Percentiles rank a stretch among this genome's conserved stretches.
These are phyloP conservation scores for Tenthredo scrophulariae DNA, from an alignment of 2,888 invertebrate species.

Conservation along the genomic window DNA sequence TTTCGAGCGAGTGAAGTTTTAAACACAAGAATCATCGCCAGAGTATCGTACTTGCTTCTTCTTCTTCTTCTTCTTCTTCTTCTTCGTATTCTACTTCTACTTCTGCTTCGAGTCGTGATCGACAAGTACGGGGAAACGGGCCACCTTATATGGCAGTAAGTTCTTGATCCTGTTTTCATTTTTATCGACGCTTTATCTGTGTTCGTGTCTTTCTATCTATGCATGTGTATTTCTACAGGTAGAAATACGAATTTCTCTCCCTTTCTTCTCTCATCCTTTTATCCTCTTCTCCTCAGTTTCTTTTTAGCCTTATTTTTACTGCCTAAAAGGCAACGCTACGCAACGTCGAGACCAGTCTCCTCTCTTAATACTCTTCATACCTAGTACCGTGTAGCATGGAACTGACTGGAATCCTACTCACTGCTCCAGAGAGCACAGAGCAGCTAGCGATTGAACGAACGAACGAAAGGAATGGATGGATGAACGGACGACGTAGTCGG, in stretches of 20 bases:
- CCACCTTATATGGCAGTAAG: constrained; percentile 67
- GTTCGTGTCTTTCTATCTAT: background rate
- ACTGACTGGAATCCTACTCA: constrained; percentile 19
- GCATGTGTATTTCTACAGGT: background rate
- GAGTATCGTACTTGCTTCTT: background rate
- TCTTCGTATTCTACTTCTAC: too few relatives aligned
- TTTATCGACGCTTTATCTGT: constrained; percentile 29
- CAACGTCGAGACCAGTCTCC: background rate
- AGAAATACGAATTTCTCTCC: background rate
- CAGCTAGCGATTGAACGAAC: constrained; percentile 1
- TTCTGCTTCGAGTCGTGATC: background rate
- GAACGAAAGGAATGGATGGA: background rate
- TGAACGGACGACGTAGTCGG: background rate
- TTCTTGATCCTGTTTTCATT: constrained; percentile 54
- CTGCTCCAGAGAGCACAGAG: constrained; percentile 22
- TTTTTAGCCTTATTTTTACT: constrained; percentile 37
- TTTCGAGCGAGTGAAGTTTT: background rate
- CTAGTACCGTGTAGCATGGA: constrained; percentile 36
- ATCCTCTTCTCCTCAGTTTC: background rate
- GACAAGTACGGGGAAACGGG: constrained; percentile 56
- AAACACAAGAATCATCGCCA: background rate
- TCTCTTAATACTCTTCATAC: constrained; percentile 12
- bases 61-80: too few relatives aligned
- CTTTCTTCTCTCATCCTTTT: background rate
- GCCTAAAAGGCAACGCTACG: background rate